These are phyloP conservation scores for Cromileptes altivelis DNA, from an alignment of 2,113 vertebrate species.

Conservation along the genomic window DNA sequence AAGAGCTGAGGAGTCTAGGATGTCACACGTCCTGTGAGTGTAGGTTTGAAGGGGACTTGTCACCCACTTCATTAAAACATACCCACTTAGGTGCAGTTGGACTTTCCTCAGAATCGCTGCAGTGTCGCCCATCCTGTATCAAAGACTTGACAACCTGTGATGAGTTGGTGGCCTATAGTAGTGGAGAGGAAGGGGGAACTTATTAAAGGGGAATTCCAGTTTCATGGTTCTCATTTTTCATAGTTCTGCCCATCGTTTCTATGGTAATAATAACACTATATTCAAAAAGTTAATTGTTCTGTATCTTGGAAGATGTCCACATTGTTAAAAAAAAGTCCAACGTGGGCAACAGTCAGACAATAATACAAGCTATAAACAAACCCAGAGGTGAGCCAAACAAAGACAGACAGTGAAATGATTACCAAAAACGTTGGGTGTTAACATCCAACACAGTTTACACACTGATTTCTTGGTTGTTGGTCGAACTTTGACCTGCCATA, in stretches of 20 bases:
- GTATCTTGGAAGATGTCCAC: background rate
- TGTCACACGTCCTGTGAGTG: conserved; percentile 74
- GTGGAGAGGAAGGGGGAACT: conserved; percentile 8
- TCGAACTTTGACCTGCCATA: background rate
- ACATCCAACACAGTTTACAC: background rate
- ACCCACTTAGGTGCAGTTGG: conserved; percentile 86
- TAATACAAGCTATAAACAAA: background rate
- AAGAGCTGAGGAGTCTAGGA: conserved; percentile 82
- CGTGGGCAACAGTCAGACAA: background rate
- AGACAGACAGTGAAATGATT: background rate
- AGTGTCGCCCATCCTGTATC: conserved; percentile 25
- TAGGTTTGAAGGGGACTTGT: conserved; percentile 55
- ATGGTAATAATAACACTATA: background rate
- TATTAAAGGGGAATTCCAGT: conserved; percentile 34
- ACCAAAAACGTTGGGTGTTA: background rate
- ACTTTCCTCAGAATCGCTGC: conserved; percentile 58
- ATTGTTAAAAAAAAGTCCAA: background rate
- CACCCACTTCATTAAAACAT: conserved; percentile 85
- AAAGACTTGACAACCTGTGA: conserved; percentile 43
- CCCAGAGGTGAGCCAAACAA: fast-evolving
- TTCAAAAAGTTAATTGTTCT: background rate
- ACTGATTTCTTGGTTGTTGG: background rate
- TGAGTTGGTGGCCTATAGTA: conserved; percentile 17
- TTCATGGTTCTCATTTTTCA: conserved; percentile 22
- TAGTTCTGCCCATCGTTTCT: conserved; percentile 10